Base-by-base conservation (phyloP, 2,888 invertebrate species). In the Sarcophaga subvicina region DNA sequence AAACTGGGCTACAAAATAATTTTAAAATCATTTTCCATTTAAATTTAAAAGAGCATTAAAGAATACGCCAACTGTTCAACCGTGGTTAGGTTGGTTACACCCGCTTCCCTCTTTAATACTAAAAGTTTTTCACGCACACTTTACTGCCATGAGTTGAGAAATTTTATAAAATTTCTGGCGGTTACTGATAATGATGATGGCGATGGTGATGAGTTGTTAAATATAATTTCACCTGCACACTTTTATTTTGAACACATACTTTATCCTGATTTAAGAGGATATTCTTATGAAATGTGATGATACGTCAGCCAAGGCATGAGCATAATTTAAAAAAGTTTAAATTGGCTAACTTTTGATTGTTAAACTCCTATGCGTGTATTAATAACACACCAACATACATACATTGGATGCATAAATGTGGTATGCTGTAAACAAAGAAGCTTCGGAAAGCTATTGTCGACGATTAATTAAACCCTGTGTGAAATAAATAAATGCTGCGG, bases 281-380 rank as follows among this genome's bases (percentile, higher is more conserved):
- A 22, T 45, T 37, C 37, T 8, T 37, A 37, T 8, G 37, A 37
- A 37, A 37, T 27, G 67, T 12, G 8, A 70, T 80, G 73, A 83
- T 78, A 79, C 17, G 0, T 37, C 2, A 37, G 8, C 37, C 8
- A 49, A 3, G 54, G 12, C 62, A 67, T 78, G 78, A 45, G 73
- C 67, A 79, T 69, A 54, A 54, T 73, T 79, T 73, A 54, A 47
- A 80, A 80, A 84, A 84, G 75, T 84, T 84, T 84, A 80, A 84
- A 84, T 84, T 84, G 84, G 80, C 84, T 71, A 84, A 84, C 84
- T 80, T 84, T 84, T 71, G 14, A 0, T 37, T 8, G 8, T 37
- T 37, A 37, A 37, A 37, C 37, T 37, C 8, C 0, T 37, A 10
- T 37, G 37, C 37, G 27, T 27, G 27, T 27, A 27, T 27, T 27